A percentile compares a stretch with the other conserved stretches of the same genome.
Conservation (phyloP, 2,113 vertebrate species). For the Holacanthus passer region DNA sequence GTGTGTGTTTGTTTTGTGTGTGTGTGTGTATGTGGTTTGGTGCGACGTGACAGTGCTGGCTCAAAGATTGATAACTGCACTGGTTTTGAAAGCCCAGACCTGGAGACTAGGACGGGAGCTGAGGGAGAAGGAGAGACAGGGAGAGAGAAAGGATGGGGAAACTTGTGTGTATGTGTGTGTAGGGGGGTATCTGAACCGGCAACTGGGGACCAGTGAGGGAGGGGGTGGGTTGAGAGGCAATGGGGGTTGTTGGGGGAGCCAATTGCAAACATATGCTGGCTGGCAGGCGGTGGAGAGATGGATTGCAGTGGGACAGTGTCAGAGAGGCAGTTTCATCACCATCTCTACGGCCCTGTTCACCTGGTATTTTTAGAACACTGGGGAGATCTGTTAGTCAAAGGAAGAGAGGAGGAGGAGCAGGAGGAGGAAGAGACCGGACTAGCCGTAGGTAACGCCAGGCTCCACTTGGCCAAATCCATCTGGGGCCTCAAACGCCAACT, state of each 20-base stretch:
- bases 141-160: conserved; percentile 46
- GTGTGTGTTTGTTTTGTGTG: conserved; percentile 69
- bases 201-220: conserved; percentile 67
- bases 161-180: conserved; percentile 17
- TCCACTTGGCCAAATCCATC: conserved; percentile 63
- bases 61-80: conserved; percentile 97
- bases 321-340: conserved; percentile 97
- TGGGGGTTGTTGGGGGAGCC: conserved; percentile 87
- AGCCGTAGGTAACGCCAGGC: conserved; percentile 72
- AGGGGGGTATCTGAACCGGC: conserved; percentile 60
- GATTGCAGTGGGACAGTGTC: conserved; percentile 97
- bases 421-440: conserved; percentile 87
- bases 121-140: conserved; percentile 82
- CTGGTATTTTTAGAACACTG: conserved; percentile 99
- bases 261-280: conserved; percentile 99
- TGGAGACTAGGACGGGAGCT: conserved; percentile 92
- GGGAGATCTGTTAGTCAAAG: conserved; percentile 98
- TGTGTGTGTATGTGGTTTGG: conserved; percentile 88
- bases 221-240: conserved; percentile 61
- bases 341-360: conserved; percentile 97
- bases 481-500: conserved; percentile 48
- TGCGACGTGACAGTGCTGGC: conserved; percentile 91
- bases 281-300: conserved; percentile 98
- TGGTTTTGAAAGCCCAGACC: conserved; percentile 94
- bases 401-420: conserved; percentile 82